Conservation (phyloP, 92 coral and sea anemone genomes). For the Paramuricea clavata region DNA sequence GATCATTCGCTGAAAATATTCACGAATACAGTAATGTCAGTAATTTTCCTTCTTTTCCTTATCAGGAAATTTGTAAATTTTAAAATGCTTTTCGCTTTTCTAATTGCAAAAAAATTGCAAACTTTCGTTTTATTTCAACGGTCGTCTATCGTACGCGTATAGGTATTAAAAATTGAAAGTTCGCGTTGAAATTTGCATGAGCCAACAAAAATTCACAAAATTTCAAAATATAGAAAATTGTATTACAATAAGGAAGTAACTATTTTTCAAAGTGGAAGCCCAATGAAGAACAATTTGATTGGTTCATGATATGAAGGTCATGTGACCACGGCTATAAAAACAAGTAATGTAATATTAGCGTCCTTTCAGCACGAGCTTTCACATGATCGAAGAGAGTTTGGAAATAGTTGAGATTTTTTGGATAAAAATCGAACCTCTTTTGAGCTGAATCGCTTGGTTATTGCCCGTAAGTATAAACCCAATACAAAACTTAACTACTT, state of each 20-base stretch:
- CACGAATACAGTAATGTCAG: no score
- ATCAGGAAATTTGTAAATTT: no score
- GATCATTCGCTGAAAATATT: not conserved
- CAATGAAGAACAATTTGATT: not conserved
- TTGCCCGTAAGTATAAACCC: not conserved
- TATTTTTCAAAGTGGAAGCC: not conserved
- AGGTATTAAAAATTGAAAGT: not conserved
- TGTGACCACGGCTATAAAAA: not conserved
- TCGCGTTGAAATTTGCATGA: no score
- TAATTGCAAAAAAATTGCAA: not conserved
- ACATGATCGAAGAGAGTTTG: not conserved
- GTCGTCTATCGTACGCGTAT: no score
- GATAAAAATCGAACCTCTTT: not conserved
- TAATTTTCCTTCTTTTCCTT: not conserved
- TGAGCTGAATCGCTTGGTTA: not conserved
- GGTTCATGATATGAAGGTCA: not conserved
- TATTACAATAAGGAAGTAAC: no score
- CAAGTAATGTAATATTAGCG: not conserved
- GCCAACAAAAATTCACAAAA: no score
- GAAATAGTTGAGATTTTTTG: not conserved
- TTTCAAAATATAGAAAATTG: no score
- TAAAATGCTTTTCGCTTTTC: not conserved
- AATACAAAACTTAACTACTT: not conserved
- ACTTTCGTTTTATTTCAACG: not conserved
- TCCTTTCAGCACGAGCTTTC: not conserved